phyloP scores from a whole-genome alignment of 2,113 vertebrate genomes.

The Entelurus aequoreus region DNA sequence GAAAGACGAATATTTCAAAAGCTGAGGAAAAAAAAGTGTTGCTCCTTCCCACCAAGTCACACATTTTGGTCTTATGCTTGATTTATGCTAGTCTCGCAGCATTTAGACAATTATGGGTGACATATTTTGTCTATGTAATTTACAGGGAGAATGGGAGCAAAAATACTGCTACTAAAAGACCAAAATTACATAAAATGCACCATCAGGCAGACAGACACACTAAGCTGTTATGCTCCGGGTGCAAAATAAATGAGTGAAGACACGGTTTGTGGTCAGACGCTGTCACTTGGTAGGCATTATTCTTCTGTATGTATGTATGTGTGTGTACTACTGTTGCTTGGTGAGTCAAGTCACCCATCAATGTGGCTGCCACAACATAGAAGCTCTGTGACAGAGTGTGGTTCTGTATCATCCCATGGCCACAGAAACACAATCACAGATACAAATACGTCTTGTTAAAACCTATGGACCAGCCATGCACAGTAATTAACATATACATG shows the following conservation, averaged over 20 bases:
- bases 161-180: slow-evolving; percentile 45
- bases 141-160: slow-evolving; percentile 25
- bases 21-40: slow-evolving; percentile 10
- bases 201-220: slow-evolving; percentile 22
- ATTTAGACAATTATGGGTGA: slow-evolving; percentile 1
- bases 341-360: slow-evolving; percentile 51
- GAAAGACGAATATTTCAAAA: too few relatives aligned
- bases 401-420: slow-evolving; percentile 20
- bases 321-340: slow-evolving; percentile 15
- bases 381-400: slow-evolving; percentile 31
- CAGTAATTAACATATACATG: neutral
- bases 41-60: neutral
- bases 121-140: neutral
- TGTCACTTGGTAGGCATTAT: slow-evolving; percentile 29
- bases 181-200: slow-evolving; percentile 17
- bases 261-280: slow-evolving; percentile 29
- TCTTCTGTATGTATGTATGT: slow-evolving; percentile 24
- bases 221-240: slow-evolving; percentile 32
- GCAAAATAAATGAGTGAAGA: slow-evolving; percentile 30
- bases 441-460: neutral
- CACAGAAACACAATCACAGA: slow-evolving; percentile 26
- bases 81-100: neutral
- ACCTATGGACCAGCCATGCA: neutral
- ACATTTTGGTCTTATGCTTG: neutral
- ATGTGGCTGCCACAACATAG: slow-evolving; percentile 13